phyloP scores from a whole-genome alignment of 2,888 invertebrate genomes.

The Trypoxylon attenuatum region DNA sequence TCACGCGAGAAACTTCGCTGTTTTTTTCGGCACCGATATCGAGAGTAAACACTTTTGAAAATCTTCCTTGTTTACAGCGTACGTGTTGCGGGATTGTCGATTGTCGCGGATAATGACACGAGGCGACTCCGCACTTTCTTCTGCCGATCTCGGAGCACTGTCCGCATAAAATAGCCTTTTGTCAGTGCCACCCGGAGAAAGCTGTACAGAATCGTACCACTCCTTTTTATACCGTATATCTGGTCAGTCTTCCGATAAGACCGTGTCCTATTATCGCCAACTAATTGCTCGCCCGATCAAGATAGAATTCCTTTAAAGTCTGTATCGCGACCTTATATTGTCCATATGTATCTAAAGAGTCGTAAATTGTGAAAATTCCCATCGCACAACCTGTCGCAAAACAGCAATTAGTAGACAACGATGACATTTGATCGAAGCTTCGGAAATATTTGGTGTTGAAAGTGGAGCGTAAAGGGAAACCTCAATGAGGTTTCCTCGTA shows the following conservation, averaged over 20 bases:
- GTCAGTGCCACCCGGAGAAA: too few species aligned
- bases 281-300: not conserved
- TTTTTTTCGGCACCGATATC: not conserved
- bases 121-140: not conserved
- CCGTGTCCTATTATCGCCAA: not conserved
- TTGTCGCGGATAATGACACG: not conserved
- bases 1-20: not conserved
- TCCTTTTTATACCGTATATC: not conserved
- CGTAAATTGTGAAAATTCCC: too few species aligned
- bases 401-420: too few species aligned
- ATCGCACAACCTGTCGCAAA: too few species aligned
- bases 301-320: not conserved
- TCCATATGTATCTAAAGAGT: too few species aligned
- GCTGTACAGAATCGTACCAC: not conserved
- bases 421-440: too few species aligned
- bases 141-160: not conserved
- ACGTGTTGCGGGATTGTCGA: not conserved
- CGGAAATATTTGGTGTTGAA: too few species aligned
- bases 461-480: too few species aligned
- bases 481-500: too few species aligned
- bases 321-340: too few species aligned
- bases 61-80: not conserved
- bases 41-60: not conserved
- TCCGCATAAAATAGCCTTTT: too few species aligned
- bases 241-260: not conserved